A percentile compares a stretch with the other conserved stretches of the same genome.
Evolutionary conservation across 2,113 vertebrate species (phyloP).

Genomic region (Thymallus thymallus): DNA sequence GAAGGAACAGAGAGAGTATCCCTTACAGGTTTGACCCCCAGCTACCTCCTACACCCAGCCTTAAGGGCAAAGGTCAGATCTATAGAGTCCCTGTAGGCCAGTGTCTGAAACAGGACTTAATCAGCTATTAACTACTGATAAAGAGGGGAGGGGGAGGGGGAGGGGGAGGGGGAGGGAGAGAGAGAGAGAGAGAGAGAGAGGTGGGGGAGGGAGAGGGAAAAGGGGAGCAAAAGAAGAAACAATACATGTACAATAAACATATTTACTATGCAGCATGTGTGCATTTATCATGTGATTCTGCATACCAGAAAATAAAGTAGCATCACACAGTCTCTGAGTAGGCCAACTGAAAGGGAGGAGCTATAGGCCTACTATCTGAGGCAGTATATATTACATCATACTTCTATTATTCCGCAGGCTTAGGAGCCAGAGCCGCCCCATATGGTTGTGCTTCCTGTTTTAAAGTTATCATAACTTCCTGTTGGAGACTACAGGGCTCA

Average conservation of each 20-base stretch:
- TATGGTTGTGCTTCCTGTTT: conserved; percentile 61
- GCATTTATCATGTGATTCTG: too few species aligned
- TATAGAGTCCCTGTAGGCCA: conserved; percentile 86
- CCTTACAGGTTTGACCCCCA: conserved; percentile 96
- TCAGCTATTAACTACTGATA: conserved; percentile 90
- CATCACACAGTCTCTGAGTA: too few species aligned
- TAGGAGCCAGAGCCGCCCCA: conserved; percentile 35
- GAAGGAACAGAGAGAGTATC: conserved; percentile 94
- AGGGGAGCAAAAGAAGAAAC: too few species aligned
- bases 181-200: too few species aligned
- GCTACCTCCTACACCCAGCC: conserved; percentile 77
- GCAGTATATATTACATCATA: background rate
- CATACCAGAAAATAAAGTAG: background rate
- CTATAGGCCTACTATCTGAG: too few species aligned
- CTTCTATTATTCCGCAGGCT: conserved; percentile 20
- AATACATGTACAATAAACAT: too few species aligned
- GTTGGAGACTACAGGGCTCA: conserved; percentile 49
- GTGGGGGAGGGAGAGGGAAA: too few species aligned
- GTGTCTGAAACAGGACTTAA: conserved; percentile 87
- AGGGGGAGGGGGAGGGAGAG: conserved; percentile 46
- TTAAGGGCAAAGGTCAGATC: conserved; percentile 85
- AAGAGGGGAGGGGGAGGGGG: conserved; percentile 61
- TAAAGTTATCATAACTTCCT: conserved; percentile 79
- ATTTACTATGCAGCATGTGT: too few species aligned
- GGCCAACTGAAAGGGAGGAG: too few species aligned